Evolutionary conservation across 2,888 invertebrate genomes (phyloP), one percentile per base, ranked within the genome.

Genomic region (Melanophora roralis): DNA sequence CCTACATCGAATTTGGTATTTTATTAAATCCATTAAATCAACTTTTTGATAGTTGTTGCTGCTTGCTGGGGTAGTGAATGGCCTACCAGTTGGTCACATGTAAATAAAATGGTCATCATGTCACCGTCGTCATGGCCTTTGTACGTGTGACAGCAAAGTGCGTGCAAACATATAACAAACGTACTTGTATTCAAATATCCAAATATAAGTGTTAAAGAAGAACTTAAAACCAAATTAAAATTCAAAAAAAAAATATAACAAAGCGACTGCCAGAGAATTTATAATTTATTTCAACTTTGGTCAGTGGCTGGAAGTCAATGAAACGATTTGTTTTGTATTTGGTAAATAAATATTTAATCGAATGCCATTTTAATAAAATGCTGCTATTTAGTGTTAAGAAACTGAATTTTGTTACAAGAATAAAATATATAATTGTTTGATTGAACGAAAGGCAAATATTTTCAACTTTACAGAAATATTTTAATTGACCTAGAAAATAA

Each of bases 81-180:
- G 32, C 23, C 51, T 16, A 34, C 5, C 32, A 12, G 9, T 45
- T 11, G 14, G 12, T 64, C 49, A 60, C 32, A 32, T 47, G 60
- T 51, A 64, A 68, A 49, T 51, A 73, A 78, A 64, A 62, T 57
- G 73, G 73, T 73, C 78, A 68, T 62, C 55, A 55, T 55, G 57
- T 64, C 73, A 55, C 9, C 38, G 45, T 62, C 23, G 67, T 40
- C 59, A 60, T 72, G 68, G 60, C 60, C 45, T 27, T 45, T 7
- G 45, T 68, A 68, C 64, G 71, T 53, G 57, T 43, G 40, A 23
- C 27, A 27, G 14, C 27, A 27, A 57, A 12, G 7, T 11, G 36
- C 21, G 51, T 53, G 47, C 14, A 7, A 6, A 49, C 21, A 40
- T 53, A 23, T 43, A n/a, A 49, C n/a, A 11, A 38, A 47, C 47